A percentile compares a stretch with the other conserved stretches of the same genome.
Conservation (phyloP, 2,797 vertebrate species). For the Eutrigla gurnardus region DNA sequence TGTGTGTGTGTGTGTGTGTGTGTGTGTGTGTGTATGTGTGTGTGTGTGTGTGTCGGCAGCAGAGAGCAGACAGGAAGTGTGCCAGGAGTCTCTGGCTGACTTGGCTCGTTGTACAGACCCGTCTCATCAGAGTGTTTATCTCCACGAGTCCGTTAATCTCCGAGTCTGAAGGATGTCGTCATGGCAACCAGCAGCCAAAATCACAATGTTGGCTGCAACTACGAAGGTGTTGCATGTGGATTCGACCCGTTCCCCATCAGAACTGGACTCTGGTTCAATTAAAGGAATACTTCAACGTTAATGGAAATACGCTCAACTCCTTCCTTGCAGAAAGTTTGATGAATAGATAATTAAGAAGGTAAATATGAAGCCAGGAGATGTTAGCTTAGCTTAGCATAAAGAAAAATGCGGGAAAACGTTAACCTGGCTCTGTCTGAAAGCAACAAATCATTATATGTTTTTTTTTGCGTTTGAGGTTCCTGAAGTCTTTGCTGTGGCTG, state of each 20-base stretch:
- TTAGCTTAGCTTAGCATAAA: background rate
- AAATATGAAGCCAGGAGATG: constrained; percentile 2
- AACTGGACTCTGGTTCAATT: background rate
- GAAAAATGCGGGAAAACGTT: background rate
- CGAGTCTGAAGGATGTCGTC: background rate
- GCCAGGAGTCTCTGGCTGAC: constrained; percentile 40
- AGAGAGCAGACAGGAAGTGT: no score
- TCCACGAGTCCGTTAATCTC: background rate
- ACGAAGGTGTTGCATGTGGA: background rate
- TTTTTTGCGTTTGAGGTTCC: no score
- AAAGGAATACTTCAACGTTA: background rate
- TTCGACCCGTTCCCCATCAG: background rate
- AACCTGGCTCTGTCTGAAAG: background rate
- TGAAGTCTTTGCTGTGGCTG: background rate
- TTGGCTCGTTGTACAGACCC: background rate
- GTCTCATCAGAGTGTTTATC: constrained; percentile 20
- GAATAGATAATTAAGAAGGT: background rate
- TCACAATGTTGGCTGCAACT: background rate
- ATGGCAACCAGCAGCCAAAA: background rate
- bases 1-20: no score
- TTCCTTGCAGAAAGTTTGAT: background rate
- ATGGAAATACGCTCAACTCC: background rate
- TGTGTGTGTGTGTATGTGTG: no score
- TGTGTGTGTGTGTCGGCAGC: constrained; percentile 16
- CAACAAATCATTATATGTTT: background rate